Base-by-base conservation (phyloP, 92 coral and sea anemone genomes). In the Epizoanthus ramosus region DNA sequence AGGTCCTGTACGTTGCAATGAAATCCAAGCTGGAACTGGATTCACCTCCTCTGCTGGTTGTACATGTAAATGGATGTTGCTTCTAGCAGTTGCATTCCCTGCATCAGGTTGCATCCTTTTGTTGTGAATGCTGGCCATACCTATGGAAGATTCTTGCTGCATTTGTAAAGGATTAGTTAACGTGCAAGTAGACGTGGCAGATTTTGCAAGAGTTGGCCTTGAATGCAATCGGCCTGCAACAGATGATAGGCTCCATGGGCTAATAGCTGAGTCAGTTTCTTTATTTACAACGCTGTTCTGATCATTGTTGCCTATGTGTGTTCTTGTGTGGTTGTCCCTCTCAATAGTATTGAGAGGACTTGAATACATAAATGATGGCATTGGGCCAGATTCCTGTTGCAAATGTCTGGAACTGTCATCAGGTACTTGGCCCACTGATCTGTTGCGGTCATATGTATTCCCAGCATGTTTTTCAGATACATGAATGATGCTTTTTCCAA, bases 361-460 rank as follows among this genome's bases (percentile, higher is more conserved):
- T 41, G 82, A 77, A 37, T 60, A 77, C 54, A 47, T 47, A 47
- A 8, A 47, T 47, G 14, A 1, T 10, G 54, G 54, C 54, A 47
- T 47, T 9, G 54, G 54, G 9, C 54, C 54, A 47, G 54, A 8
- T 10, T 47, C 54, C 13, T 47, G 54, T 63, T 39, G 82, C 15
- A 77, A 39, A 41, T 61, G 82, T 63, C 82, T 77, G 8, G 82
- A 77, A 61, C 23, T 77, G 71, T 69, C 57, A 61, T 77, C 70
- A 5, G 82, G 57, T 39, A 69, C 63, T 41, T 37, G 71, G 24
- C 61, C 52, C 22, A 63, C 15, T 21, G 66, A 65, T 22, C 33
- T 77, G 68, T 37, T 41, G 57, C 39, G 70, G 13, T 77, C 57
- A 14, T 39, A 10, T 61, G 69, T 2, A 43, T 43, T 47, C 15